Evolutionary conservation across 2,797 vertebrate species (phyloP), one percentile per base, ranked within the genome.

Genomic region (Peromyscus eremicus): DNA sequence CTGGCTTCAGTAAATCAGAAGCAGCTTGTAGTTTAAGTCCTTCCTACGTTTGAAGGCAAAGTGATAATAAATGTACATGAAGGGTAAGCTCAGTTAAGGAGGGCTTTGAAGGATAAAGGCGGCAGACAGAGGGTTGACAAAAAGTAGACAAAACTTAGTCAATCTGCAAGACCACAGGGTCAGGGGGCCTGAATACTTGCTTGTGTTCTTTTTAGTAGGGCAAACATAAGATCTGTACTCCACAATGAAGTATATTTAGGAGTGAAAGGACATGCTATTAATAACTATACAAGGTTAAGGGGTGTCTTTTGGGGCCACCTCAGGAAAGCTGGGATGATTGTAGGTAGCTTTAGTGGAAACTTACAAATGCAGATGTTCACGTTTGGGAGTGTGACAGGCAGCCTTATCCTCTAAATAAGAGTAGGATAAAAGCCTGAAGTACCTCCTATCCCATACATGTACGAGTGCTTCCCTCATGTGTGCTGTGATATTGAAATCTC

Each of bases 331-430:
- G 40, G 19, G 27, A 89, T 96, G 86, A 90, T 83, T 94, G 93
- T 82, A 84, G 80, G 92, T 23, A 82, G 71, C 21, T 32, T 90
- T 68, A 16, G 57, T 94, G 77, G 57, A 93, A 96, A 91, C 8
- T 93, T 95, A 52, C 37, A 95, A 95, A 73, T 91, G 77, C 14
- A 88, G 52, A 87, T 92, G 85, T 79, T 92, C 60, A 55, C n/a
- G 46, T 64, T 71, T 86, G 92, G 94, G 81, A 97, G 75, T 80
- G 71, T 92, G 85, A 92, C 68, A 55, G 93, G 5, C 40, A 92
- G 40, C 55, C 60, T 60, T 91, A 76, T 88, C 43, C 71, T 70
- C 57, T 81, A 68, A 85, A 93, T n/a, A 66, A 85, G 25, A 46
- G 46, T n/a, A 89, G 57, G 70, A 94, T 68, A 75, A 77, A 94